Evolutionary conservation across 2,113 vertebrate species (phyloP), one percentile per base, ranked within the genome.

Genomic region (Perognathus longimembris): DNA sequence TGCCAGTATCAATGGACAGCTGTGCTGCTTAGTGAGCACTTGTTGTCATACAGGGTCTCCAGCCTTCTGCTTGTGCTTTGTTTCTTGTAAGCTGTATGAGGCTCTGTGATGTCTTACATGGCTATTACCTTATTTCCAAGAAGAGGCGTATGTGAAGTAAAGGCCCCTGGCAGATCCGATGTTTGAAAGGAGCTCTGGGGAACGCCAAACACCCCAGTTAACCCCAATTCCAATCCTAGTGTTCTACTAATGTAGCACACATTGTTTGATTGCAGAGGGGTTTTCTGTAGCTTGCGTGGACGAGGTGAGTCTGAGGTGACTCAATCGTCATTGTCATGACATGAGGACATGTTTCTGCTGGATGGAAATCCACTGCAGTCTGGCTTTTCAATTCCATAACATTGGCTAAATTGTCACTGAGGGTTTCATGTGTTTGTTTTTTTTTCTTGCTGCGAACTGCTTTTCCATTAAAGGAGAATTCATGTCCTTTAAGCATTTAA

Each of bases 401-500:
- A 95, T 97, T 96, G 84, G 92, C 94, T 97, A 95, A 97, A 93
- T 95, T 96, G 86, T 70, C 82, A 90, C 95, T 96, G 21, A 91
- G 88, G 85, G 45, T 45, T 45, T 45, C 45, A 11, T 94, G 95
- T 95, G 96, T 70, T n/a, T 97, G 82, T 94, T 93, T 87, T 94
- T 97, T 98, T 97, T 90, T 94, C 97, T 98, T 98, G 97, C 97
- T 96, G 91, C 95, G 94, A 95, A 79, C 94, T 54, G 98, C 97
- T 98, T 98, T 98, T 96, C 97, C 97, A 97, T 97, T 97, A 96
- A 95, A 93, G 97, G 97, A 93, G 97, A 96, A 97, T 97, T 97
- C 97, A 98, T 97, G 97, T 97, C 97, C 98, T 98, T 97, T 91
- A 97, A 98, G 89, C 95, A 97, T 98, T 98, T 98, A 98, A 97